Evolutionary conservation across 2,888 invertebrate genomes (phyloP).

Genomic region (Xylophagus ater): DNA sequence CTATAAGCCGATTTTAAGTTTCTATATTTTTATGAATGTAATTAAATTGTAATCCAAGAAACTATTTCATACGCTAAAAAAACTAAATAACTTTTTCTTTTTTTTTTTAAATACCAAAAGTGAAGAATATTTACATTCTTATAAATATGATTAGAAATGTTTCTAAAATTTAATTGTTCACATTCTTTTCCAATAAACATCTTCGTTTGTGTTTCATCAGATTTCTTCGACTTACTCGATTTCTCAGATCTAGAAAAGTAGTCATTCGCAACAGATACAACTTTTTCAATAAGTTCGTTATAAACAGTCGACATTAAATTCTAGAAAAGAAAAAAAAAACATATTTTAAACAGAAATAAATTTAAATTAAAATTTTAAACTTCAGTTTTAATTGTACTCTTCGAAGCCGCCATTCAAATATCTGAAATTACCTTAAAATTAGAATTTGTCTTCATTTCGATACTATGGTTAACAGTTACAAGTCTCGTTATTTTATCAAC

Average conservation of each 20-base stretch:
- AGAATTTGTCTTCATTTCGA: slow-evolving; percentile 3
- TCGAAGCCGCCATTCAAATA: too few species aligned
- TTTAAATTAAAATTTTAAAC: too few species aligned
- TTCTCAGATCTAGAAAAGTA: slow-evolving; percentile 5
- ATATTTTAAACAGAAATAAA: too few species aligned
- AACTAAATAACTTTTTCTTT: too few species aligned
- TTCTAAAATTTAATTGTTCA: slow-evolving; percentile 1
- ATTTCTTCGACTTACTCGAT: neutral
- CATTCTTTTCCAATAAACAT: slow-evolving; percentile 10
- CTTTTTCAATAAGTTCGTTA: slow-evolving; percentile 7
- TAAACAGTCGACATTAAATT: slow-evolving; percentile 9
- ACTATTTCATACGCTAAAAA: too few species aligned
- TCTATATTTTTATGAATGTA: too few species aligned
- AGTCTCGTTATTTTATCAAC: slow-evolving; percentile 8
- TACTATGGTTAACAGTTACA: slow-evolving; percentile 10
- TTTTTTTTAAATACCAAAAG: neutral
- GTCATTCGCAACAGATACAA: slow-evolving; percentile 6
- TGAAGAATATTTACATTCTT: slow-evolving; percentile 2
- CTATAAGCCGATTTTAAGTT: too few species aligned
- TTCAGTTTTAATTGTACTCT: too few species aligned
- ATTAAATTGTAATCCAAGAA: too few species aligned
- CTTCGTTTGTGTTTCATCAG: neutral
- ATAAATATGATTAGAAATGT: slow-evolving; percentile 2
- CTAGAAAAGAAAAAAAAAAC: slow-evolving; percentile 2
- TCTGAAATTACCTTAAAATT: slow-evolving; percentile 11